Conservation (phyloP, 2,888 invertebrate species). For the Halocaridina rubra region DNA sequence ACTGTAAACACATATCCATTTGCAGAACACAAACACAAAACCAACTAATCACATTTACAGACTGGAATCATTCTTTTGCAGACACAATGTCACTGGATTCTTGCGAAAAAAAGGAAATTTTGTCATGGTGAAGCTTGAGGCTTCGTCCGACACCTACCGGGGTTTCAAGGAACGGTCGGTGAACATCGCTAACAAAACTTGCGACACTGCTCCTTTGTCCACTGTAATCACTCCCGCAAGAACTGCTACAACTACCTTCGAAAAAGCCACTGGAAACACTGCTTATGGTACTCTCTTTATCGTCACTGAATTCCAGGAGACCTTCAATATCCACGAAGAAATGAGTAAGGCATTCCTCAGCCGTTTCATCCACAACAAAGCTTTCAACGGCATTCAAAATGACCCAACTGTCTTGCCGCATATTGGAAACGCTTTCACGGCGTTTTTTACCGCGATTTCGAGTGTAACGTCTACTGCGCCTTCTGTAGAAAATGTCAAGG, state of each 20-base stretch:
- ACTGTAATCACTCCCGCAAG: too few relatives aligned
- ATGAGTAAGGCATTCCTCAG: neutral
- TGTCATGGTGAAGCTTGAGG: too few relatives aligned
- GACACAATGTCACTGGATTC: too few relatives aligned
- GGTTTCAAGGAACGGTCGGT: neutral
- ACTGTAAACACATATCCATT: too few relatives aligned
- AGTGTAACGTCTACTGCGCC: neutral
- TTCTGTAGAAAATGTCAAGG: neutral
- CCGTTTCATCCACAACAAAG: neutral
- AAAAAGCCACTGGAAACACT: constrained; percentile 1
- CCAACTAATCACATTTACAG: too few relatives aligned
- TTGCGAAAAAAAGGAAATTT: too few relatives aligned
- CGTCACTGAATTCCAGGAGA: neutral
- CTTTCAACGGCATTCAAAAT: neutral
- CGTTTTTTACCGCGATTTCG: neutral
- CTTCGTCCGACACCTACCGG: too few relatives aligned
- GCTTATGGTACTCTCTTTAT: neutral
- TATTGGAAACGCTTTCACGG: neutral
- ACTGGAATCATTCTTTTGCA: too few relatives aligned
- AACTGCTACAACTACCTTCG: neutral
- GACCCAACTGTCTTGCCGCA: too few relatives aligned
- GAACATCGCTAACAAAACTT: neutral
- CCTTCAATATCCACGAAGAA: neutral
- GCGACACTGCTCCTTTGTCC: neutral
- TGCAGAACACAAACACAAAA: too few relatives aligned